Base-by-base conservation (phyloP, 2,888 invertebrate genomes). In the Rhagium mordax region DNA sequence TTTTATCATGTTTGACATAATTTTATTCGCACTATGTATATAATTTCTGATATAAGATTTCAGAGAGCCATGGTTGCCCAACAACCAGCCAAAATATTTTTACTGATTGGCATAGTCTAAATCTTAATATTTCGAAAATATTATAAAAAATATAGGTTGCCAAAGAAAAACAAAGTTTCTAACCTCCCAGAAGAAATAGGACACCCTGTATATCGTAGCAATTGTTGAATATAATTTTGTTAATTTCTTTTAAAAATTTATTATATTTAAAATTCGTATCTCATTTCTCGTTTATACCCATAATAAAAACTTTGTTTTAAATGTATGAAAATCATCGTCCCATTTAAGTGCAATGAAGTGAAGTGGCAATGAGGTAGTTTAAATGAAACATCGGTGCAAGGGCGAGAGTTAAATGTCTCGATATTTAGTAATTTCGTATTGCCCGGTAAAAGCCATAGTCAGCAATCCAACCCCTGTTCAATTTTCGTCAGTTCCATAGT, bases 401-500 rank as follows among this genome's bases (percentile, higher is more conserved):
- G 74, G 73, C 71, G 77, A 72, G 72, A 78, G 76, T 79, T 80
- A 81, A 82, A 81, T 82, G 82, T 83, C 81, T 81, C 81, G 82
- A 84, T 83, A 83, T 83, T 83, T 83, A 82, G 83, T 81, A 83
- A 83, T 83, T 82, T 81, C 79, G 78, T 76, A 78, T 78, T 78
- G 80, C 78, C 80, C 82, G 78, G 80, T 79, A 81, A 81, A 81
- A 81, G 81, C 78, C 79, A 79, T 78, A 78, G 80, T 82, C 81
- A 81, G 82, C 81, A 81, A 78, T 80, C 80, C 77, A 65, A 73
- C 73, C 71, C 75, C 74, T 76, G 72, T 67, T 70, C 62, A 57
- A 33, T 48, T 70, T 61, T 53, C 33, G 61, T 47, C 62, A 18
- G 29, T 13, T 60, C 64, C 51, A 51, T 67, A 47, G 41, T 24